Percentiles rank a stretch among this genome's conserved stretches.
phyloP scores from a whole-genome alignment of 2,113 vertebrate genomes.

The Phainopepla nitens region DNA sequence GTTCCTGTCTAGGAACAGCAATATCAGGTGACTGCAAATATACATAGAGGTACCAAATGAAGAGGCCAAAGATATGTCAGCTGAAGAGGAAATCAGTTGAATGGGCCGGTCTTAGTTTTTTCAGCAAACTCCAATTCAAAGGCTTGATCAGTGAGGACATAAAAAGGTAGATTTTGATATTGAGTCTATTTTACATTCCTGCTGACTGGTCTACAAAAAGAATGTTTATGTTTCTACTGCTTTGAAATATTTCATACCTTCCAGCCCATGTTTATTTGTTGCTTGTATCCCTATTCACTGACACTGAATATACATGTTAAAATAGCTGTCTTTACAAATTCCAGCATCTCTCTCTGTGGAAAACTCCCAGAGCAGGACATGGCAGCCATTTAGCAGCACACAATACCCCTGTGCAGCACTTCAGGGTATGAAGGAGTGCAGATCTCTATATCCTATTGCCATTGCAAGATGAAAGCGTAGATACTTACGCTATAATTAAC shows the following conservation, averaged over 20 bases:
- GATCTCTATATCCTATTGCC: neutral
- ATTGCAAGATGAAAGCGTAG: neutral
- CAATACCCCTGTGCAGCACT: neutral
- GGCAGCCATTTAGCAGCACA: neutral
- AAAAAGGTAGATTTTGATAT: neutral
- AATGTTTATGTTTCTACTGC: neutral
- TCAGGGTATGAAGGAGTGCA: neutral
- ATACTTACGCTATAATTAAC: conserved; percentile 12
- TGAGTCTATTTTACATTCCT: neutral
- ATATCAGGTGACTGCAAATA: neutral
- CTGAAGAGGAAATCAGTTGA: neutral
- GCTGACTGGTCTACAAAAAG: neutral
- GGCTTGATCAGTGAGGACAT: neutral
- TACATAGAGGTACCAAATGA: neutral
- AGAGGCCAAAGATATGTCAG: neutral
- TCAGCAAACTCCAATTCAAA: neutral
- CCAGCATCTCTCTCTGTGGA: neutral
- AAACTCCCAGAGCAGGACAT: neutral
- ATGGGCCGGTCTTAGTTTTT: neutral
- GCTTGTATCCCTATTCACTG: neutral
- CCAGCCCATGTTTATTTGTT: neutral
- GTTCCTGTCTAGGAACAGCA: neutral
- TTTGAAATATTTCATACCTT: neutral
- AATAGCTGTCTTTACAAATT: neutral
- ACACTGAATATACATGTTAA: neutral